Evolutionary conservation across 2,797 vertebrate genomes (phyloP), one percentile per base, ranked within the genome.

Genomic region (Gymnodraco acuticeps): DNA sequence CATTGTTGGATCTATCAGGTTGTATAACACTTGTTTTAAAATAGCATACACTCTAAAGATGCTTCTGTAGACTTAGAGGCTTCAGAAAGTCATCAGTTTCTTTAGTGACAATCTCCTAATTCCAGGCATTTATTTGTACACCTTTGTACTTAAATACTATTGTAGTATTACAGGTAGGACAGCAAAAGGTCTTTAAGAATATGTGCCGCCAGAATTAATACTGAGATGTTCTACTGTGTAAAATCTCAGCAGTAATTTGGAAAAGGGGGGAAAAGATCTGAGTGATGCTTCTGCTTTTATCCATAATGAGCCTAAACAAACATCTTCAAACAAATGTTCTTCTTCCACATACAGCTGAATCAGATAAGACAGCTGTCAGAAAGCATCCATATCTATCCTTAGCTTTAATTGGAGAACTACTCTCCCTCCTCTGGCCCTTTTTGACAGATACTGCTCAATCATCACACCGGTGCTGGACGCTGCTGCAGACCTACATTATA

Each of bases 301-400:
- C 77, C 58, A 70, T 87, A 81, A 90, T 83, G 80, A 92, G 85
- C 74, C 76, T 82, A 83, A 90, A 92, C 73, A 89, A 92, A 88
- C 86, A 85, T 89, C 87, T 90, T 82, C 85, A 90, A 92, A 90
- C 88, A 89, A 93, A 88, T 80, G 83, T 82, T 88, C 77, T 73
- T 86, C 86, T 75, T 89, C 73, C 59, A 79, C 56, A 76, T 80
- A 78, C 81, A 83, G 88, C 74, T 5, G 80, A 84, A 90, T 92
- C 82, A 82, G 88, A 90, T 75, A 81, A 93, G 93, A 91, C 91
- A 91, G 91, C 92, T 94, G 92, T 93, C 93, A 93, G 86, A 88
- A 90, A 87, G 86, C 86, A 90, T 94, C 85, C 87, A 83, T 80
- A 89, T 91, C 89, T 82, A 83, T 93, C 87, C 79, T 74, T 91